Percentiles rank a stretch among this genome's conserved stretches.
These are phyloP conservation scores for Chaetodon trifascialis DNA, from an alignment of 2,113 vertebrate genomes.

Conservation along the genomic window DNA sequence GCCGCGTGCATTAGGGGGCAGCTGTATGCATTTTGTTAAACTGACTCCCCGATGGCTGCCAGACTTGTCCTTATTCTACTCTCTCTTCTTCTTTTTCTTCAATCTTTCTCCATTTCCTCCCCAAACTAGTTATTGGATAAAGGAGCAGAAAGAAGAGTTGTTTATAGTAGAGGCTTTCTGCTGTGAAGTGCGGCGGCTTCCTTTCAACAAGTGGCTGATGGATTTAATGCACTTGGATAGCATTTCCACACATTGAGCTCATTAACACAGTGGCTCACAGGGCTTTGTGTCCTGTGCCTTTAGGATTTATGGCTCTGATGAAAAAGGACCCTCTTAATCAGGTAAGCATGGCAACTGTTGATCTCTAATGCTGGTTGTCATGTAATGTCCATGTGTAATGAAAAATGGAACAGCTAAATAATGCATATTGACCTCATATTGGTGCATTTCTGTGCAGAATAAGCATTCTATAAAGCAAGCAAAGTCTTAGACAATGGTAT, in stretches of 20 bases:
- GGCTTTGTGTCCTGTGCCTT: conserved; percentile 53
- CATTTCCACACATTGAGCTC: conserved; percentile 57
- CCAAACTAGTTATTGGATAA: conserved; percentile 22
- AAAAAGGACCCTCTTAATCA: conserved; percentile 63
- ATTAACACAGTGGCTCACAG: conserved; percentile 61
- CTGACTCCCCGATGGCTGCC: conserved; percentile 67
- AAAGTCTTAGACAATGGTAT: conserved; percentile 3
- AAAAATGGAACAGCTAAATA: conserved; percentile 27
- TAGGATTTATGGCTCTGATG: conserved; percentile 70
- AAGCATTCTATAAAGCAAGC: not conserved
- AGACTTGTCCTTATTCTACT: conserved; percentile 53
- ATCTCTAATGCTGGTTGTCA: conserved; percentile 28
- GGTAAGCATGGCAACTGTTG: conserved; percentile 61
- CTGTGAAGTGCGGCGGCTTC: conserved; percentile 35
- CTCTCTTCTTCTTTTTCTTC: conserved; percentile 24
- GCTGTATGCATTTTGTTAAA: conserved; percentile 82
- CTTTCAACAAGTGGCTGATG: conserved; percentile 81
- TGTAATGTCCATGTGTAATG: not conserved
- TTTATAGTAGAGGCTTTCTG: conserved; percentile 49
- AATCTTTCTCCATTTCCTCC: conserved; percentile 22
- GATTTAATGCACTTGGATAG: conserved; percentile 77
- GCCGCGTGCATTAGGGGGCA: conserved; percentile 72
- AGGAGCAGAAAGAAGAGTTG: conserved; percentile 24
- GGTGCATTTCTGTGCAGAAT: not conserved
- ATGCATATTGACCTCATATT: not conserved